Conservation (phyloP, 2,113 vertebrate species). For the Scopus umbretta region DNA sequence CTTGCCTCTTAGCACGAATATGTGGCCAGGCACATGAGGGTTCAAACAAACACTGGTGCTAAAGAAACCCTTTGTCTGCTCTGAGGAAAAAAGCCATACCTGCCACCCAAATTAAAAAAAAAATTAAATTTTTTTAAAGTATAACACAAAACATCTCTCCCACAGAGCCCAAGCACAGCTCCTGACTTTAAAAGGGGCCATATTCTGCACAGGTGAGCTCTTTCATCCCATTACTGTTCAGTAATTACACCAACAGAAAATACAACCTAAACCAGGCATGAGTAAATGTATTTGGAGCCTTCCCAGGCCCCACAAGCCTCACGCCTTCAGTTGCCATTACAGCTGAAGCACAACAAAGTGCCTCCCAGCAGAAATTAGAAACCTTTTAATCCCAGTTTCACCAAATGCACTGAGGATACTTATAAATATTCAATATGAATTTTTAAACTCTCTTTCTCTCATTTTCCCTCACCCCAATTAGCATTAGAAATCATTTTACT, state of each 20-base stretch:
- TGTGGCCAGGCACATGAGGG: accelerated
- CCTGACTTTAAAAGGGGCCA: not conserved
- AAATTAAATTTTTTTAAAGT: not conserved
- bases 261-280: not conserved
- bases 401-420: slow-evolving; percentile 3
- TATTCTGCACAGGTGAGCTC: not conserved
- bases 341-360: not conserved
- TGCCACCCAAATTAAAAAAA: not conserved
- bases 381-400: slow-evolving; percentile 13
- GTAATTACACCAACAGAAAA: slow-evolving; percentile 3
- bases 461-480: slow-evolving; percentile 1
- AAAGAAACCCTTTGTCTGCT: not conserved
- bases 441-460: slow-evolving; percentile 26
- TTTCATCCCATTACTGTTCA: not conserved
- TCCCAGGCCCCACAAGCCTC: not conserved
- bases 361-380: slow-evolving; percentile 30
- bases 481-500: slow-evolving; percentile 24
- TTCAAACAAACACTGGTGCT: not conserved
- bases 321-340: not conserved
- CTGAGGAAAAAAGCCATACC: not conserved
- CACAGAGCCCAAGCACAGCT: not conserved
- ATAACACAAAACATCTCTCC: not conserved
- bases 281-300: not conserved
- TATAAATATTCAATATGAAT: slow-evolving; percentile 43
- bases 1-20: not conserved